phyloP scores from a whole-genome alignment of 2,888 invertebrate species.

The Athalia circularis region DNA sequence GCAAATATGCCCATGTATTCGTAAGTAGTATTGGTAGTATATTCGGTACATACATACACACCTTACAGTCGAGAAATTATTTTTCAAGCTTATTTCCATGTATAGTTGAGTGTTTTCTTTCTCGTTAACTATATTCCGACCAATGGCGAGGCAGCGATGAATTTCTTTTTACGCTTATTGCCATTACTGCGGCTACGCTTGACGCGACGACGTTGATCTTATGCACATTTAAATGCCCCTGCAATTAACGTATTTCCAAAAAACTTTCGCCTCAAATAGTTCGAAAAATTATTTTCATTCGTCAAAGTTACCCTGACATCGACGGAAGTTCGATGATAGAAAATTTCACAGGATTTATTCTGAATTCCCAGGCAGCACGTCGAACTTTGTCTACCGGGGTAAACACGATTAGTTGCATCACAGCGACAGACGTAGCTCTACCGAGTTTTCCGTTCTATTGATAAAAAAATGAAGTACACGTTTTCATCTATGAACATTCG shows the following conservation, averaged over 20 bases:
- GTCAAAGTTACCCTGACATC: not conserved
- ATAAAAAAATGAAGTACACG: too few species aligned
- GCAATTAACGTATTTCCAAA: not conserved
- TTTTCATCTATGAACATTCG: too few species aligned
- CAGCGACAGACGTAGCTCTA: too few species aligned
- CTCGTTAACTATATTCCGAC: not conserved
- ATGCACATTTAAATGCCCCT: conserved; percentile 1
- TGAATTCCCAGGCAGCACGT: conserved; percentile 3
- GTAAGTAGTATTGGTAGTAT: not conserved
- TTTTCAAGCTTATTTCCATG: conserved; percentile 26
- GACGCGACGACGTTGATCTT: conserved; percentile 17
- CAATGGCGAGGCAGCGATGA: conserved; percentile 12
- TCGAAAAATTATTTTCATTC: not conserved
- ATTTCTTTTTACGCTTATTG: not conserved
- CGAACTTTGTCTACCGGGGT: not conserved
- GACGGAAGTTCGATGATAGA: not conserved
- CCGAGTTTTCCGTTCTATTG: not conserved
- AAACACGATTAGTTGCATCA: not conserved
- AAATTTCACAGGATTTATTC: not conserved
- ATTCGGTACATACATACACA: not conserved
- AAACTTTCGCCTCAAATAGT: not conserved
- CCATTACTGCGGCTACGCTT: not conserved
- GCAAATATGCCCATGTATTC: too few species aligned
- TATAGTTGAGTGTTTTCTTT: conserved; percentile 2
- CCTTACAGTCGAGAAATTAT: conserved; percentile 20